Evolutionary conservation across 2,113 vertebrate genomes (phyloP), one percentile per base, ranked within the genome.

Genomic region (Phyllostomus hastatus): DNA sequence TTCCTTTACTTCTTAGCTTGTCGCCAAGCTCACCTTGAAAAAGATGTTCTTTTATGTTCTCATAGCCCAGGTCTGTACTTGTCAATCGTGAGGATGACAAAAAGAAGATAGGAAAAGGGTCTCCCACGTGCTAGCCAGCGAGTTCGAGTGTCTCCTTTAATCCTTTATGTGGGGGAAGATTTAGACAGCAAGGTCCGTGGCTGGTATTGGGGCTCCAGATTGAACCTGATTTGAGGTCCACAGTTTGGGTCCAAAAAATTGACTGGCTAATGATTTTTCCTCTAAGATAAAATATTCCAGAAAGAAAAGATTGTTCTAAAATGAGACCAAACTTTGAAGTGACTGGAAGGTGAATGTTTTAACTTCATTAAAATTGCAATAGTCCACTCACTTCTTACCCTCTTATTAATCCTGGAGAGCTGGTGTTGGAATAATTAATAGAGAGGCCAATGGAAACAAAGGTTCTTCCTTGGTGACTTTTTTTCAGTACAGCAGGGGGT

Each of bases 281-380:
- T 76, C 16, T 82, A 31, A 43, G 15, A 17, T 86, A 59, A 91
- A 73, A 80, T 87, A 59, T 38, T 73, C 33, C 33, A 46, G 17
- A 91, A 54, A 79, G 75, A 59, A 95, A 79, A 79, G 57, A 19
- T n/a, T 75, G 81, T 91, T 41, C 76, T 78, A 81, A 59, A 82
- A 35, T 12, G 70, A 88, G 20, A 70, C 35, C 24, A 76, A 15
- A 50, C 61, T 76, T n/a, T 28, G 12, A 57, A 48, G 59, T n/a
- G 24, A 79, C 19, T 73, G 4, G 11, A 19, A 79, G 54, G 16
- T n/a, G 33, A 48, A 64, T 76, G 14, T 22, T 67, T 66, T 88
- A 76, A 88, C 61, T 35, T 95, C 54, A 20, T 54, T 69, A 43
- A 93, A 43, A 57, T 61, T 52, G 17, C 24, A 59, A 84, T 94